A percentile compares a stretch with the other conserved stretches of the same genome.
Evolutionary conservation across 1,140 invertebrate genomes (phyloP).

Genomic region (Panulirus ornatus): DNA sequence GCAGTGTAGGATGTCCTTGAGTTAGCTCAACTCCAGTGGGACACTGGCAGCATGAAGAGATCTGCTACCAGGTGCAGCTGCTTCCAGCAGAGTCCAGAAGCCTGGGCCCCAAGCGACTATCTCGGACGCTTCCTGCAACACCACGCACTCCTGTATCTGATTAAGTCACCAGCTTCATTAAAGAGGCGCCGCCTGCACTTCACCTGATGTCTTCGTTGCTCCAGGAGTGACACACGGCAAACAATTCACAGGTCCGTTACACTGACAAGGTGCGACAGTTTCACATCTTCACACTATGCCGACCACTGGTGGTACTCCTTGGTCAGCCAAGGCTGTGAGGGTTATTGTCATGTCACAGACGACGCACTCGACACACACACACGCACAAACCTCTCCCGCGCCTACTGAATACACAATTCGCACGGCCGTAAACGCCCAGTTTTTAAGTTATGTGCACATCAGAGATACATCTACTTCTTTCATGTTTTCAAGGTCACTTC

Average conservation of each 20-base stretch:
- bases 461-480: slow-evolving; percentile 11
- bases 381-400: neutral
- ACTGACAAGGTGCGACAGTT: too few species aligned
- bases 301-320: neutral
- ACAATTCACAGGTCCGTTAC: neutral
- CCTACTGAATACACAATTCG: neutral
- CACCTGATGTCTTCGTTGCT: neutral
- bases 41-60: too few species aligned
- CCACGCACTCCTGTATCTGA: slow-evolving; percentile 1
- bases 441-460: too few species aligned
- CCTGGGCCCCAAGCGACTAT: neutral
- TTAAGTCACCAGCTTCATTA: neutral
- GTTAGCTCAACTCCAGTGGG: neutral
- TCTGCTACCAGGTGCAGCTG: neutral
- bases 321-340: neutral
- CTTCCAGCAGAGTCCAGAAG: neutral
- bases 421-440: too few species aligned
- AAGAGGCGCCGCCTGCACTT: neutral
- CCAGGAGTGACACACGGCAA: neutral
- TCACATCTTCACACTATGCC: too few species aligned
- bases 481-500: neutral
- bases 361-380: neutral
- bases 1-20: neutral
- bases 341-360: neutral
- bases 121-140: neutral